Evolutionary conservation across 2,888 invertebrate genomes (phyloP).

Genomic region (Limnephilus marmoratus): DNA sequence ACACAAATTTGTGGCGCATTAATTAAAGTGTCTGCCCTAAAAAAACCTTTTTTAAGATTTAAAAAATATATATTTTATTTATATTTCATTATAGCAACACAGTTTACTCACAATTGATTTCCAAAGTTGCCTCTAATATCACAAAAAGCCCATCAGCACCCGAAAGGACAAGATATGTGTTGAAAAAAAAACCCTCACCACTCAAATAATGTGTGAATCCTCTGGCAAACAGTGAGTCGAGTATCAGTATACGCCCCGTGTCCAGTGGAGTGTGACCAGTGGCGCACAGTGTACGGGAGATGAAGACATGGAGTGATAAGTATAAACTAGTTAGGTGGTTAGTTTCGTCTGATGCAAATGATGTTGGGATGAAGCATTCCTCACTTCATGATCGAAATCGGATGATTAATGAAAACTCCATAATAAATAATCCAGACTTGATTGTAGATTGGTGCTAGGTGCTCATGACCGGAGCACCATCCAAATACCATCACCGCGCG

Average conservation of each 20-base stretch:
- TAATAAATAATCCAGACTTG: conserved; percentile 10
- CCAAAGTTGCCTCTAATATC: no score
- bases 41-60: no score
- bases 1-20: no score
- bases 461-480: background rate
- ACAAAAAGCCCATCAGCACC: no score
- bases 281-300: background rate
- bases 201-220: background rate
- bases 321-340: conserved; percentile 6
- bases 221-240: background rate
- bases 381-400: conserved; percentile 33
- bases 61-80: no score
- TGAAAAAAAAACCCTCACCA: no score
- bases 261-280: background rate
- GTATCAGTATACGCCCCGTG: background rate
- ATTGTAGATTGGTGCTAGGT: background rate
- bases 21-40: no score
- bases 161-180: no score
- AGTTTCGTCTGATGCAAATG: conserved; percentile 25
- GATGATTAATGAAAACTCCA: conserved; percentile 37
- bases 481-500: background rate
- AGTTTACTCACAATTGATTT: no score
- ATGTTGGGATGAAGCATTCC: conserved; percentile 15
- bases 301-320: background rate
- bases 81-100: no score